A percentile compares a stretch with the other conserved stretches of the same genome.
phyloP scores from a whole-genome alignment of 2,797 vertebrate species.

The Luscinia megarhynchos region DNA sequence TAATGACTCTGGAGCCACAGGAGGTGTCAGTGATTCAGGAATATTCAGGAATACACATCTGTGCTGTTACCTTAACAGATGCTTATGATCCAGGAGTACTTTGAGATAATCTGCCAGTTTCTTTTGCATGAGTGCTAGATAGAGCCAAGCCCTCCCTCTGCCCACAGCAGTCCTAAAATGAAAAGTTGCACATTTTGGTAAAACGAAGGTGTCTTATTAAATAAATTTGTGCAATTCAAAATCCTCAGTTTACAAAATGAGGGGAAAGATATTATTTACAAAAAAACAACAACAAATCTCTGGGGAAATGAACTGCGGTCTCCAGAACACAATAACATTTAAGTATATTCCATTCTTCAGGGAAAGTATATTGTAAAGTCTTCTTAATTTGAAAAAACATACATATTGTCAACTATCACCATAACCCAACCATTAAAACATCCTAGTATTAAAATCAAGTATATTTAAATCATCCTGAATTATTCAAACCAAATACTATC shows the following conservation, averaged over 20 bases:
- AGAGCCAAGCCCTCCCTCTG: conserved; percentile 94
- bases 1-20: background rate
- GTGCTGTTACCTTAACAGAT: conserved; percentile 83
- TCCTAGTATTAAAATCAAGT: background rate
- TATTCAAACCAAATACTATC: background rate
- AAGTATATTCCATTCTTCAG: background rate
- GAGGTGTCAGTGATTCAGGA: background rate
- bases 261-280: background rate
- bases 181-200: background rate
- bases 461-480: background rate
- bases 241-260: background rate
- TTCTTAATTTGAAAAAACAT: background rate
- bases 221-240: background rate
- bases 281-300: background rate
- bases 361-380: background rate
- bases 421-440: background rate
- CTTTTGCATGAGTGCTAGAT: conserved; percentile 98
- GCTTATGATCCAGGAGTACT: conserved; percentile 89
- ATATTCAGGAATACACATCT: background rate
- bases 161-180: conserved; percentile 90
- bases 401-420: background rate
- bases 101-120: conserved; percentile 96
- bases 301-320: background rate
- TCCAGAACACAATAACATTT: background rate
- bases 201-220: background rate